Evolutionary conservation across 2,113 vertebrate genomes (phyloP).

Genomic region (Odontophorus gujanensis): DNA sequence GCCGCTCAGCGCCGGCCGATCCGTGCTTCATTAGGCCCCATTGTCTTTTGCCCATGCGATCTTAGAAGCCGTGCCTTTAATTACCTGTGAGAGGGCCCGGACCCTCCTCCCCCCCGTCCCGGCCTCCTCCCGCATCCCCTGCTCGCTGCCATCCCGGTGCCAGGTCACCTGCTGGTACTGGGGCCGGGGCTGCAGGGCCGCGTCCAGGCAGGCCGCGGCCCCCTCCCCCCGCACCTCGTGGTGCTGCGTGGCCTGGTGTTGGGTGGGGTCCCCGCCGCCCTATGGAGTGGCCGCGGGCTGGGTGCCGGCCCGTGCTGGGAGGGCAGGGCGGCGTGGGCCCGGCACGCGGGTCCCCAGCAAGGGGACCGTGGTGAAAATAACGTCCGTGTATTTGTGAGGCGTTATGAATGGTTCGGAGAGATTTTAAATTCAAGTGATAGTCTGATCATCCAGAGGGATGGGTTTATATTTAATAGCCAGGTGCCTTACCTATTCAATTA

Average conservation of each 20-base stretch:
- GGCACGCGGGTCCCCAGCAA: neutral
- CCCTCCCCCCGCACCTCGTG: too few relatives aligned
- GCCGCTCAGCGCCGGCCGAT: constrained; percentile 66
- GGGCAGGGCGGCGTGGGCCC: constrained; percentile 16
- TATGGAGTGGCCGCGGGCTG: neutral
- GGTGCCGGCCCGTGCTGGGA: too few relatives aligned
- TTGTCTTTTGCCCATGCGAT: constrained; percentile 82
- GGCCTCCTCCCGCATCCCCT: neutral
- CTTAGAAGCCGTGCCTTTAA: constrained; percentile 82
- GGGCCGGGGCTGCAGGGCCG: too few relatives aligned
- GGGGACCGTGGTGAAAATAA: constrained; percentile 38
- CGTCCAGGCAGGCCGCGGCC: too few relatives aligned
- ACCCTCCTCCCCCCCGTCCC: constrained; percentile 21
- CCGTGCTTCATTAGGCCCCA: constrained; percentile 80
- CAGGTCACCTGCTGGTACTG: neutral
- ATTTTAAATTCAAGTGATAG: constrained; percentile 80
- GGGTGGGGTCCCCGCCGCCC: neutral
- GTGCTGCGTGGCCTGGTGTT: neutral
- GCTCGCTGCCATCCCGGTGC: neutral
- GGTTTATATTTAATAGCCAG: constrained; percentile 78
- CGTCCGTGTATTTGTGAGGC: constrained; percentile 76
- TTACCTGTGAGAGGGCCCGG: constrained; percentile 78
- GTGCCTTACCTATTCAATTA: constrained; percentile 80
- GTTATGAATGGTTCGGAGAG: constrained; percentile 77
- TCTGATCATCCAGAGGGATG: constrained; percentile 76